Percentiles rank a stretch among this genome's conserved stretches.
Conservation (phyloP, 2,797 vertebrate genomes). For the Steatocranus sp. region DNA sequence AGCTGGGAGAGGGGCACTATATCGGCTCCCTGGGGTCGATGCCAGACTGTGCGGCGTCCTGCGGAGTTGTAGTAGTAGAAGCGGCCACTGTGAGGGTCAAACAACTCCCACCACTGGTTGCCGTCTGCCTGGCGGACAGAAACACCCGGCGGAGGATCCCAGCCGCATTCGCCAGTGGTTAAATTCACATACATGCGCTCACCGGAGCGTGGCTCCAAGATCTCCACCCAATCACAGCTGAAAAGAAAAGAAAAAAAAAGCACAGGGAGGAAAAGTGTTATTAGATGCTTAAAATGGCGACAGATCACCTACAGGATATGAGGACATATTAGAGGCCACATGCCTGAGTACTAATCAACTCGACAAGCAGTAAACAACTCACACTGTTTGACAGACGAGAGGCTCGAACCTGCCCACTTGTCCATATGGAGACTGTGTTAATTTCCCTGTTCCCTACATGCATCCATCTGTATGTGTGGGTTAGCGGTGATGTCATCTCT, state of each 20-base stretch:
- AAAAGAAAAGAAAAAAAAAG: slow-evolving; percentile 6
- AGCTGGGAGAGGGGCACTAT: slow-evolving; percentile 88
- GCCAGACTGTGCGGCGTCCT: slow-evolving; percentile 85
- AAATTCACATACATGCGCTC: slow-evolving; percentile 91
- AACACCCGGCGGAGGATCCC: slow-evolving; percentile 81
- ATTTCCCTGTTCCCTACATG: slow-evolving; percentile 40
- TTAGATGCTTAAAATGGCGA: neutral
- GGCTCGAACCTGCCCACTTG: slow-evolving; percentile 9
- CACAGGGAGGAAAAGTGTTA: neutral
- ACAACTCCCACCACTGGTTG: slow-evolving; percentile 94
- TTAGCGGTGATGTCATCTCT: slow-evolving; percentile 50
- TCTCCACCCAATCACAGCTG: slow-evolving; percentile 92
- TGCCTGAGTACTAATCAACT: slow-evolving; percentile 22
- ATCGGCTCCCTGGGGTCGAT: slow-evolving; percentile 85
- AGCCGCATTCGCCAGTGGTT: slow-evolving; percentile 85
- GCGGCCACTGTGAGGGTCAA: slow-evolving; percentile 83
- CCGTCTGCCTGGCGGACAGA: slow-evolving; percentile 83
- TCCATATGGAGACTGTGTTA: slow-evolving; percentile 49
- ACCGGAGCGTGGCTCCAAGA: slow-evolving; percentile 87
- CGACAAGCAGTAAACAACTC: slow-evolving; percentile 46
- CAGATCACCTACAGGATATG: neutral
- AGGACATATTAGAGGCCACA: neutral
- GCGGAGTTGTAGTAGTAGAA: slow-evolving; percentile 93
- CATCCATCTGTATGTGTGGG: slow-evolving; percentile 44
- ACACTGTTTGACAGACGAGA: slow-evolving; percentile 41